Evolutionary conservation across 2,113 vertebrate species (phyloP).

Genomic region (Thinocorus orbignyianus): DNA sequence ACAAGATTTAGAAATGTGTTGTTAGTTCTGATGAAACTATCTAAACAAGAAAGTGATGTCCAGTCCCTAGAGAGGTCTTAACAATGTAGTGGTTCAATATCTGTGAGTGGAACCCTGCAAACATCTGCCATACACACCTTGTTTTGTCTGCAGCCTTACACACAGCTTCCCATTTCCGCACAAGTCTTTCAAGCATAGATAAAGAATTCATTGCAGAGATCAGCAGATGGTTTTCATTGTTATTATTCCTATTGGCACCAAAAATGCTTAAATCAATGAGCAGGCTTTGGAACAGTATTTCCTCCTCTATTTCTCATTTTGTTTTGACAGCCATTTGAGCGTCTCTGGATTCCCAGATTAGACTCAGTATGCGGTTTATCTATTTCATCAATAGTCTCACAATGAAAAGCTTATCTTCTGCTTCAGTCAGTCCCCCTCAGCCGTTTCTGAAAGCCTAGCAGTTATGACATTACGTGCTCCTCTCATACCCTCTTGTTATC

Average conservation of each 20-base stretch:
- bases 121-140: not conserved
- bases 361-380: not conserved
- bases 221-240: slow-evolving; percentile 36
- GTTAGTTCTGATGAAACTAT: not conserved
- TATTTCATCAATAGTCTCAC: slow-evolving; percentile 26
- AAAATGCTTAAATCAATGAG: slow-evolving; percentile 33
- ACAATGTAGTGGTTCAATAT: not conserved
- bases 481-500: not conserved
- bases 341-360: slow-evolving; percentile 22
- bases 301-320: slow-evolving; percentile 27
- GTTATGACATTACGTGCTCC: not conserved
- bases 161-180: not conserved
- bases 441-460: slow-evolving; percentile 20
- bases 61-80: not conserved
- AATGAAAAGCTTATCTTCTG: slow-evolving; percentile 32
- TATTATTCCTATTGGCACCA: slow-evolving; percentile 20
- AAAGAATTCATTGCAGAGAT: slow-evolving; percentile 9
- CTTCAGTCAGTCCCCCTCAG: not conserved
- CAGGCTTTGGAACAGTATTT: slow-evolving; percentile 23
- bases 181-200: not conserved
- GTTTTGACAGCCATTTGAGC: slow-evolving; percentile 43
- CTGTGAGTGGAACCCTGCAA: not conserved
- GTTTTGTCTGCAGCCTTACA: not conserved
- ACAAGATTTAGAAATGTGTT: not conserved
- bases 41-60: not conserved